Percentiles rank a stretch among this genome's conserved stretches.
phyloP scores from a whole-genome alignment of 1,140 invertebrate species.

The Augochlora pura region DNA sequence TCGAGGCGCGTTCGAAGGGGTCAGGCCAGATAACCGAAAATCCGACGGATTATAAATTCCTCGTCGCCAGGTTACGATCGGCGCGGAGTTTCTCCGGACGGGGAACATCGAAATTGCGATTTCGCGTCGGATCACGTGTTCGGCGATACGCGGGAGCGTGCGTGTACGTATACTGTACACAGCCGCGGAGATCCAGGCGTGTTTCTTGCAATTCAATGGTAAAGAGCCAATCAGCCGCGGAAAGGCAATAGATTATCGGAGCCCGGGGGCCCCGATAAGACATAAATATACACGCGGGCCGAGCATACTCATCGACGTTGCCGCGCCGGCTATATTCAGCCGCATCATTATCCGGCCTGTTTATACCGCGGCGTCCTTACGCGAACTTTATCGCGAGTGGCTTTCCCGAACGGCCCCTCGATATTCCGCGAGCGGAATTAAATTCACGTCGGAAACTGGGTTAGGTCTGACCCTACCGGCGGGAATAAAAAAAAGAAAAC shows the following conservation, averaged over 20 bases:
- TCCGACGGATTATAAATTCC: background rate
- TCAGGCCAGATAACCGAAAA: background rate
- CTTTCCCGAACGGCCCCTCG: background rate
- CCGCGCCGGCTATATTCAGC: background rate
- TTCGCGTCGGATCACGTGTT: background rate
- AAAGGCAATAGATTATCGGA: constrained; percentile 41
- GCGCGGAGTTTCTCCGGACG: too few species aligned
- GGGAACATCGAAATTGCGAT: too few species aligned
- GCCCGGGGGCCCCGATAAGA: constrained; percentile 24
- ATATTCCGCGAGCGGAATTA: background rate
- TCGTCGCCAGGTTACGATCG: too few species aligned
- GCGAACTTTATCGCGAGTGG: background rate
- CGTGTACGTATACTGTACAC: too few species aligned
- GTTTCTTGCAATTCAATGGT: constrained; percentile 43
- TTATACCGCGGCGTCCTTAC: constrained; percentile 20
- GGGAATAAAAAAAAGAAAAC: too few species aligned
- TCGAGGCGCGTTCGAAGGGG: too few species aligned
- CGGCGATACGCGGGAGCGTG: constrained; percentile 1
- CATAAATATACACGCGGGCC: constrained; percentile 26
- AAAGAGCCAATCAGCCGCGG: constrained; percentile 47
- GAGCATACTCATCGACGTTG: background rate
- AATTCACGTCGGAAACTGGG: background rate
- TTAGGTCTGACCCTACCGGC: too few species aligned
- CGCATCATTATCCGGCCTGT: constrained; percentile 34
- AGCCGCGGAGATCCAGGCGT: too few species aligned